phyloP scores from a whole-genome alignment of 2,797 vertebrate species.

The Todus mexicanus region DNA sequence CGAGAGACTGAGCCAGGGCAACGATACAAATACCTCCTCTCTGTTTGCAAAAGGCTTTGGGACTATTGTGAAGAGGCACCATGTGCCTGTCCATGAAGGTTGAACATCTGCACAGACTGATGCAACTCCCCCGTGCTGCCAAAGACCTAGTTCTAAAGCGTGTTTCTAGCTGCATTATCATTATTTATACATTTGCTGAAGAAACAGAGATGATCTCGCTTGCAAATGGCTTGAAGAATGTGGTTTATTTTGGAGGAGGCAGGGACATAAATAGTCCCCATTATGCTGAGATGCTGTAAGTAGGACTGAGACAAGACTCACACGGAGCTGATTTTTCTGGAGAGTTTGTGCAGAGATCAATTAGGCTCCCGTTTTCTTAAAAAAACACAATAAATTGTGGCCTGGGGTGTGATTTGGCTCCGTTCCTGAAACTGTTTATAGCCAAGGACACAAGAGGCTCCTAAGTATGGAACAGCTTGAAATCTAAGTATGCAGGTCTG shows the following conservation, averaged over 20 bases:
- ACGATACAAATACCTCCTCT: background rate
- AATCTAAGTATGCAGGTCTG: background rate
- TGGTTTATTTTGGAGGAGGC: constrained; percentile 8
- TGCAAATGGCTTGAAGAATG: constrained; percentile 6
- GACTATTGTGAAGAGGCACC: background rate
- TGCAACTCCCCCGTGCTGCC: background rate
- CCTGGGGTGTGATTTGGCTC: constrained; percentile 1
- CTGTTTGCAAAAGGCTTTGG: background rate
- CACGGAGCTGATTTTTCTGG: background rate
- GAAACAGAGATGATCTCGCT: background rate
- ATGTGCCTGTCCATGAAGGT: background rate
- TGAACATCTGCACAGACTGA: constrained; percentile 38
- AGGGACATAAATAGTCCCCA: constrained; percentile 31
- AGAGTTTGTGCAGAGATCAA: background rate
- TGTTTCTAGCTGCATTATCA: background rate
- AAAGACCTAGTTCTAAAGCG: background rate
- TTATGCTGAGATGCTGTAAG: background rate
- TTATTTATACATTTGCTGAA: constrained; percentile 21
- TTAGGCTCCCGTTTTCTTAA: background rate
- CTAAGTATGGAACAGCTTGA: background rate
- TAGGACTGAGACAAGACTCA: background rate
- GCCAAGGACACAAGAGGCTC: background rate
- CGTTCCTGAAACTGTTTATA: background rate
- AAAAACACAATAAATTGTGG: background rate
- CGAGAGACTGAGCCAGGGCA: background rate